phyloP scores from a whole-genome alignment of 2,888 invertebrate genomes.

The Macrosiphum euphorbiae region DNA sequence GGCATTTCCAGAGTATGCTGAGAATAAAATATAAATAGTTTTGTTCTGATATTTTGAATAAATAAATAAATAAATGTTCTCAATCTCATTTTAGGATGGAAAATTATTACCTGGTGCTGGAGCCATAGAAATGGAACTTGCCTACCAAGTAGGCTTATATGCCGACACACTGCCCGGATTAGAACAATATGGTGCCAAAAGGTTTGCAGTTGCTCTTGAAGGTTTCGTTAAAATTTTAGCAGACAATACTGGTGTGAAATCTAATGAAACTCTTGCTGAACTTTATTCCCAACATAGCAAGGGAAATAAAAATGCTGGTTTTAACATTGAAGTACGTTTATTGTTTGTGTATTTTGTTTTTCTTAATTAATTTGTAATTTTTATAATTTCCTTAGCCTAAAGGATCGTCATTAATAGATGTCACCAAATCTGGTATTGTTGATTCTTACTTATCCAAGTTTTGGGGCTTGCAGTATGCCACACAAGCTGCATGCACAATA shows the following conservation, averaged over 20 bases:
- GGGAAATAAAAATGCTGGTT: slow-evolving; percentile 85
- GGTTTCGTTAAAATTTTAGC: slow-evolving; percentile 90
- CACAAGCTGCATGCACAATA: slow-evolving; percentile 91
- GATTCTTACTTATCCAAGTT: slow-evolving; percentile 89
- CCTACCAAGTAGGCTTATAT: slow-evolving; percentile 85
- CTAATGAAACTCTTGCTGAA: slow-evolving; percentile 88
- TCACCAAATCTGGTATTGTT: slow-evolving; percentile 81
- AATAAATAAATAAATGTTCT: neutral
- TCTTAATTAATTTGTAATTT: neutral
- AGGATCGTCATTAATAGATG: slow-evolving; percentile 80
- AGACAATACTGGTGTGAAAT: slow-evolving; percentile 93
- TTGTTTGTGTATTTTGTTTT: neutral
- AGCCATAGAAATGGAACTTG: slow-evolving; percentile 94
- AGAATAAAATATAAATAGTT: neutral
- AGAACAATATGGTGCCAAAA: slow-evolving; percentile 96
- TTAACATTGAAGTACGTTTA: slow-evolving; percentile 82
- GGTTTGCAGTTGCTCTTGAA: slow-evolving; percentile 92
- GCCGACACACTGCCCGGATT: slow-evolving; percentile 94
- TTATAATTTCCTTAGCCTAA: slow-evolving; percentile 71
- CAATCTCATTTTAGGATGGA: slow-evolving; percentile 71
- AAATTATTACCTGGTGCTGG: slow-evolving; percentile 92
- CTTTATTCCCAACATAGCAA: slow-evolving; percentile 94
- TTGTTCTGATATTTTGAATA: neutral
- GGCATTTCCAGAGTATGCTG: slow-evolving; percentile 79
- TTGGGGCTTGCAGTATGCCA: slow-evolving; percentile 97